Evolutionary conservation across 2,797 vertebrate species (phyloP).

Genomic region (Brachymystax lenok): DNA sequence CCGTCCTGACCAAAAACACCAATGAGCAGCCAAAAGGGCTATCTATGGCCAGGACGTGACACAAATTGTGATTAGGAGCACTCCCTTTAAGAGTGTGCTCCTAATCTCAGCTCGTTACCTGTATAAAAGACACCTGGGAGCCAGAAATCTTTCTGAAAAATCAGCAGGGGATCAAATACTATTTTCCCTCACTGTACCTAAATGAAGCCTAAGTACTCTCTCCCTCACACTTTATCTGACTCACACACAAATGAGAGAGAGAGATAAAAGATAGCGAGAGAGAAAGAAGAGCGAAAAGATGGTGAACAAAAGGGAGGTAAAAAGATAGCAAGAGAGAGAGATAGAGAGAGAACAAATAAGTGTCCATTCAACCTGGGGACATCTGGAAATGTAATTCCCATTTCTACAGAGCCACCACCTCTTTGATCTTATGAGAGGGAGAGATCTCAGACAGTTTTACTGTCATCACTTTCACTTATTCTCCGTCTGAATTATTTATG

Average conservation of each 20-base stretch:
- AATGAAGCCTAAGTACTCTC: constrained; percentile 55
- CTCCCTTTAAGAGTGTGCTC: no score
- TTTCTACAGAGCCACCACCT: constrained; percentile 75
- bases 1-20: no score
- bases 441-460: constrained; percentile 81
- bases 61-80: no score
- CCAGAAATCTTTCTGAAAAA: no score
- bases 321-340: constrained; percentile 4
- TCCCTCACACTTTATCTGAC: no score
- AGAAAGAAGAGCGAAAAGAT: constrained; percentile 6
- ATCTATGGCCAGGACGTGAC: no score
- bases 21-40: no score
- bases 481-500: constrained; percentile 83
- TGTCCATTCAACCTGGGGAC: constrained; percentile 61
- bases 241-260: constrained; percentile 24
- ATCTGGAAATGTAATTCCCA: constrained; percentile 80
- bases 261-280: constrained; percentile 40
- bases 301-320: constrained; percentile 33
- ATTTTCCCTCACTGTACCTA: constrained; percentile 42
- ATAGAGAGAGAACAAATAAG: constrained; percentile 50
- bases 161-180: no score
- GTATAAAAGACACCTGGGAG: no score
- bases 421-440: constrained; percentile 81
- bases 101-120: no score
- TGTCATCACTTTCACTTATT: constrained; percentile 83